These are phyloP conservation scores for Diceros bicornis DNA, from an alignment of 2,797 vertebrate genomes.

Conservation along the genomic window DNA sequence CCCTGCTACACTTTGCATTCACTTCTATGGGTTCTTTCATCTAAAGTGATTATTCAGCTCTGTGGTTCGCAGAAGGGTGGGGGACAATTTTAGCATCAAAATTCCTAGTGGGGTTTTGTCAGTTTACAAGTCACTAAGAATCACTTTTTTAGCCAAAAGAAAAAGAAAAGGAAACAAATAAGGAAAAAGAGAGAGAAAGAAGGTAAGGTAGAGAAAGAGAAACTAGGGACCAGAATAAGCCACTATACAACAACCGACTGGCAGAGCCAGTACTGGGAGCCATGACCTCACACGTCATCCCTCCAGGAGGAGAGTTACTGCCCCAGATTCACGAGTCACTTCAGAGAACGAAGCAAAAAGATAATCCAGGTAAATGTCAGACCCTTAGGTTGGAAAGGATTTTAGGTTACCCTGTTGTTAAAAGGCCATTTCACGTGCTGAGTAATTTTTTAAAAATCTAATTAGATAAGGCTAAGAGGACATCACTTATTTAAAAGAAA, in stretches of 20 bases:
- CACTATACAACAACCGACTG: not conserved
- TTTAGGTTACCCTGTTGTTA: not conserved
- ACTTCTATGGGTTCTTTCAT: not conserved
- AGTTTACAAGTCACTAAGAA: slow-evolving; percentile 57
- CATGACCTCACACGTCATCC: fast-evolving
- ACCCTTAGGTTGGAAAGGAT: not conserved
- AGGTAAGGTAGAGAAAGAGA: not conserved
- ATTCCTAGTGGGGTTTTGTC: not conserved
- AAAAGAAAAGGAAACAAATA: not conserved
- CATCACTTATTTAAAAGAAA: slow-evolving; percentile 5
- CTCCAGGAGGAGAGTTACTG: fast-evolving
- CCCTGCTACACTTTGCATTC: not conserved
- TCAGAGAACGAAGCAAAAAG: not conserved
- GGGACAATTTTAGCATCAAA: not conserved
- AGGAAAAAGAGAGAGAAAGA: not conserved
- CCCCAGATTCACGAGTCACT: not conserved
- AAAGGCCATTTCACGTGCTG: not conserved
- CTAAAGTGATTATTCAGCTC: not conserved
- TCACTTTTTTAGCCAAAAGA: slow-evolving; percentile 48
- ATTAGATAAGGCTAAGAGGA: not conserved
- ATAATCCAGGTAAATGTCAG: not conserved
- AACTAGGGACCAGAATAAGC: not conserved
- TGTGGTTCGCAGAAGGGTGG: not conserved
- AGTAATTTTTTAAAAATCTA: not conserved
- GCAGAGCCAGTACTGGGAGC: not conserved